phyloP scores from a whole-genome alignment of 2,797 vertebrate species.

The Sebastes taczanowskii region DNA sequence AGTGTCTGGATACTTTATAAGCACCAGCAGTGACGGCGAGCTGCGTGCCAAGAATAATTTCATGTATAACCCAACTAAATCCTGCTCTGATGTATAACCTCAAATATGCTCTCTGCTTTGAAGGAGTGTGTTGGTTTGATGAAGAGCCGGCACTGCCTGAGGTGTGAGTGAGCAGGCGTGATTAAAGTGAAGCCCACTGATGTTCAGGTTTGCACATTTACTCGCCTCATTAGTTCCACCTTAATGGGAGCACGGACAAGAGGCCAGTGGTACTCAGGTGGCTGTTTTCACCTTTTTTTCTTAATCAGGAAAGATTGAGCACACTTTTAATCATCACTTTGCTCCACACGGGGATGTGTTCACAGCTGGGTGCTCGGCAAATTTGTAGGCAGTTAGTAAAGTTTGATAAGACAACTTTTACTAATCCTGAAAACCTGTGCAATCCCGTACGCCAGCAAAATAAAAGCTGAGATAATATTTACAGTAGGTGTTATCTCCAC shows the following conservation, averaged over 20 bases:
- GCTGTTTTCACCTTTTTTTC: neutral
- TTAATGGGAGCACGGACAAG: neutral
- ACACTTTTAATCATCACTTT: neutral
- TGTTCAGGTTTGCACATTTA: constrained; percentile 1
- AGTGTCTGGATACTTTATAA: neutral
- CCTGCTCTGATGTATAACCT: constrained; percentile 4
- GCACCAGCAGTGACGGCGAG: neutral
- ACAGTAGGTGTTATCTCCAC: neutral
- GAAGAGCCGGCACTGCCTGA: neutral
- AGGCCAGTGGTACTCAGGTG: neutral
- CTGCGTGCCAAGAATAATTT: neutral
- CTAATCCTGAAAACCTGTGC: neutral
- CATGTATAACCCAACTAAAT: neutral
- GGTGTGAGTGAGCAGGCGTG: constrained; percentile 12
- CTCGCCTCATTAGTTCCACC: neutral
- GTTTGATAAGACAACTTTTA: neutral
- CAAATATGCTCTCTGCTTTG: constrained; percentile 8
- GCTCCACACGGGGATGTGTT: neutral
- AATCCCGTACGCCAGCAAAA: neutral
- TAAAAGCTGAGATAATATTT: neutral
- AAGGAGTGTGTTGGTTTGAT: neutral
- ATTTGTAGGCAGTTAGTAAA: neutral
- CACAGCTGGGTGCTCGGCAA: neutral
- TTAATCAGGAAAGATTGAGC: neutral
- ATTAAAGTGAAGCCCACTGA: constrained; percentile 13